Percentiles rank a stretch among this genome's conserved stretches.
Conservation (phyloP, 2,888 invertebrate species). For the Euspilapteryx auroguttella region DNA sequence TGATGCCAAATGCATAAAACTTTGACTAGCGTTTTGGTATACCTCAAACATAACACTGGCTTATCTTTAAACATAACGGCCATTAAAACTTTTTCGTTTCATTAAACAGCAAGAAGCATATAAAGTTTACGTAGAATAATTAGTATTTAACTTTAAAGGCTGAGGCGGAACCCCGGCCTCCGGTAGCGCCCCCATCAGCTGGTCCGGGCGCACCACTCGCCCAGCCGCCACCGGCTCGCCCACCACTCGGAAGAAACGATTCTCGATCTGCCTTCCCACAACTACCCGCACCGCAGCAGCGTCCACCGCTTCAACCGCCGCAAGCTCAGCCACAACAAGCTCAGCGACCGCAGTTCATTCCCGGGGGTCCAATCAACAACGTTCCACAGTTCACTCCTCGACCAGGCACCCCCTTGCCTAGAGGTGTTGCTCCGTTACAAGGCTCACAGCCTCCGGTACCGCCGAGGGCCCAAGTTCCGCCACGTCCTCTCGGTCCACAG, state of each 20-base stretch:
- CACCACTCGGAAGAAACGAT: background rate
- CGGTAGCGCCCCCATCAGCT: constrained; percentile 19
- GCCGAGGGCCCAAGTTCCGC: constrained; percentile 20
- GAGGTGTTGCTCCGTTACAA: constrained; percentile 25
- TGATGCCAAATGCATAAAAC: constrained; percentile 8
- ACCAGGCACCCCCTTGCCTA: constrained; percentile 22
- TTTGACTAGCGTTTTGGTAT: constrained; percentile 7
- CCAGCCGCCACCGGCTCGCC: background rate
- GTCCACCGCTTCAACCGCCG: constrained; percentile 27
- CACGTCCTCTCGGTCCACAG: constrained; percentile 35
- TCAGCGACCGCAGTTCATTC: constrained; percentile 41
- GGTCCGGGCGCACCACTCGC: background rate
- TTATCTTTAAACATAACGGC: no score
- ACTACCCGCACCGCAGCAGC: constrained; percentile 24
- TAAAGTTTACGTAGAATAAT: no score
- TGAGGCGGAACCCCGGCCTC: constrained; percentile 30
- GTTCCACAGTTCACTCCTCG: constrained; percentile 33
- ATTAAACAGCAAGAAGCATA: no score
- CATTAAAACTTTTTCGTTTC: no score
- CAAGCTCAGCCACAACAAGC: constrained; percentile 28
- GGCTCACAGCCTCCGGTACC: constrained; percentile 21
- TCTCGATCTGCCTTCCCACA: constrained; percentile 16
- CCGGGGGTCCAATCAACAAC: constrained; percentile 38
- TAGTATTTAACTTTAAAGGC: constrained; percentile 28
- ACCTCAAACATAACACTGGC: no score